A percentile compares a stretch with the other conserved stretches of the same genome.
phyloP scores from a whole-genome alignment of 2,888 invertebrate species.

The Tinea semifulvella region DNA sequence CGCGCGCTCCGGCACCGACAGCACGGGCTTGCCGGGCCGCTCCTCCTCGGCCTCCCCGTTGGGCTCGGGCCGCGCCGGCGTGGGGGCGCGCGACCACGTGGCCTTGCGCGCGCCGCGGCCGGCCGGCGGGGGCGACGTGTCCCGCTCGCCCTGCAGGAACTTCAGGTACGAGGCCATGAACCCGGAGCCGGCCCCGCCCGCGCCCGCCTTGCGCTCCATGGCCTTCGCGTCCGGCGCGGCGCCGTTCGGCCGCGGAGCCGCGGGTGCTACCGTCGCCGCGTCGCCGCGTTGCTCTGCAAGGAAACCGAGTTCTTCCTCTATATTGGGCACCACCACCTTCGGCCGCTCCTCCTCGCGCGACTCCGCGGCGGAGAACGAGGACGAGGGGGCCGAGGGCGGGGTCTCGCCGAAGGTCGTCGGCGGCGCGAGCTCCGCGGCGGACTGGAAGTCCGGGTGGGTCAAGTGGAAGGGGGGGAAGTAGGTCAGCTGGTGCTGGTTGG shows the following conservation, averaged over 20 bases:
- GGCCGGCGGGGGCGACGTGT: constrained; percentile 81
- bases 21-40: constrained; percentile 57
- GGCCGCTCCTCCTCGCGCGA: constrained; percentile 75
- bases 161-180: constrained; percentile 90
- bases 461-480: constrained; percentile 82
- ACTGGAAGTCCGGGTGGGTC: constrained; percentile 73
- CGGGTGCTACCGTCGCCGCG: constrained; percentile 60
- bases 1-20: constrained; percentile 61
- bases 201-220: constrained; percentile 69
- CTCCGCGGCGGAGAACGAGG: constrained; percentile 64
- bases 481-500: constrained; percentile 74
- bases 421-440: constrained; percentile 72
- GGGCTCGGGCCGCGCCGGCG: constrained; percentile 46
- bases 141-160: constrained; percentile 84
- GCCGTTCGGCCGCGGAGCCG: constrained; percentile 61
- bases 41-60: constrained; percentile 61
- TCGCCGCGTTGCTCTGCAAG: constrained; percentile 70
- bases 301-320: constrained; percentile 88
- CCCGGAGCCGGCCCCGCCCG: constrained; percentile 72
- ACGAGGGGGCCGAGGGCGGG: constrained; percentile 66
- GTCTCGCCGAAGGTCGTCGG: constrained; percentile 66
- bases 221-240: constrained; percentile 60
- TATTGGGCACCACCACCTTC: constrained; percentile 88
- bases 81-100: constrained; percentile 68
- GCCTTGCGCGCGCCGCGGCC: constrained; percentile 73